Evolutionary conservation across 1,140 invertebrate species (phyloP), one percentile per base, ranked within the genome.

Genomic region (Danaus plexippus): DNA sequence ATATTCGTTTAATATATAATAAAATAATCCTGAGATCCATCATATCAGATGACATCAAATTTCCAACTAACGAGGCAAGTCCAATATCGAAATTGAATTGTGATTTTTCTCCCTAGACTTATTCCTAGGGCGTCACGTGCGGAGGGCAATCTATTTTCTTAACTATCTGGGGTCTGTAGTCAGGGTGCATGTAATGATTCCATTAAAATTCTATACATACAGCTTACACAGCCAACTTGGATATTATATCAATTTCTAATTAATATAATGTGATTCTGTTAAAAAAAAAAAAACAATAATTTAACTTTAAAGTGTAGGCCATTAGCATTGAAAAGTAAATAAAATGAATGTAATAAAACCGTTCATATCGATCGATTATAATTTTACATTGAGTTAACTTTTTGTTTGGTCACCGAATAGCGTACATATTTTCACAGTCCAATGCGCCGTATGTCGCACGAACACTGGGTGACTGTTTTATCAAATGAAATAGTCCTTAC

Each of bases 171-270:
- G 50, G 48, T 32, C 9, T 13, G 47, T n/a, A 18, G 2, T 49
- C 48, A 9, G 48, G 50, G 50, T 52, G 50, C 50, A 52, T 52
- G 12, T 52, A 52, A 52, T 52, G 50, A 52, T 15, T 52, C 50
- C 50, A 52, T 52, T 43, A 52, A 13, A 11, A 18, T 40, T 10
- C 13, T 10, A 18, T 52, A 43, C 43, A 52, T 32, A 32, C 22
- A 32, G 22, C 22, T 32, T 32, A 32, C 5, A 32, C 2, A 32
- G 7, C 5, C 22, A 32, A 6, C 22, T 32, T 32, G 3, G 15
- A 15, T 15, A 15, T 15, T 15, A 5, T 3, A 32, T 7, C 7
- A 32, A 32, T 32, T 32, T 32, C 22, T 32, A 32, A 7, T 8
- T 4, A 32, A 32, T 32, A 3, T 32, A 32, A 32, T 32, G 7